Conservation (phyloP, 2,888 invertebrate genomes). For the Onchidella celtica region DNA sequence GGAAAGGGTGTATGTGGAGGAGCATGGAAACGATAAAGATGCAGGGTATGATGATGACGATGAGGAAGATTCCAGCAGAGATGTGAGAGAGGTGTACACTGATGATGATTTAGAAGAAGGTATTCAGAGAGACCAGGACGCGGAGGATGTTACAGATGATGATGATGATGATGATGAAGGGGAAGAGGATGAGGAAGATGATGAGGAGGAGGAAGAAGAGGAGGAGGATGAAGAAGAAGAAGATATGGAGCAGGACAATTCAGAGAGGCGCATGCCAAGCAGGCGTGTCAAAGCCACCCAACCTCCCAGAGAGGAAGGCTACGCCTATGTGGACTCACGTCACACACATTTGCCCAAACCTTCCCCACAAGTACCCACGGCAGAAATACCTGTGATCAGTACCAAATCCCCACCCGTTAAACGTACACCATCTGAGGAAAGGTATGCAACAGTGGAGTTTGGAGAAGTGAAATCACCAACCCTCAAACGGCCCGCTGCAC, state of each 20-base stretch:
- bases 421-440: not conserved
- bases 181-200: not conserved
- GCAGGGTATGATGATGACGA: not conserved
- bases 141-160: not conserved
- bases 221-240: not conserved
- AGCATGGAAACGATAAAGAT: conserved; percentile 15
- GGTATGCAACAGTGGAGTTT: conserved; percentile 1
- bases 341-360: not conserved
- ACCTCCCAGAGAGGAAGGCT: not conserved
- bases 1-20: conserved; percentile 35
- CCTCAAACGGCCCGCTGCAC: not conserved
- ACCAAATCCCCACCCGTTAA: not conserved
- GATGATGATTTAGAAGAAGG: conserved; percentile 50
- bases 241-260: not conserved
- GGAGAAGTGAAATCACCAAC: conserved; percentile 6
- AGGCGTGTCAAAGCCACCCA: not conserved
- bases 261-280: not conserved
- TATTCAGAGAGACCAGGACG: not conserved
- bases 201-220: not conserved
- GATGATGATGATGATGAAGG: conserved; percentile 15
- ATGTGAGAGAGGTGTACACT: conserved; percentile 53
- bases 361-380: not conserved
- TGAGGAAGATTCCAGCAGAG: conserved; percentile 41
- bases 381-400: not conserved
- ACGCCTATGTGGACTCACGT: not conserved